phyloP scores from a whole-genome alignment of 2,888 invertebrate genomes.

The Lithodes maja region DNA sequence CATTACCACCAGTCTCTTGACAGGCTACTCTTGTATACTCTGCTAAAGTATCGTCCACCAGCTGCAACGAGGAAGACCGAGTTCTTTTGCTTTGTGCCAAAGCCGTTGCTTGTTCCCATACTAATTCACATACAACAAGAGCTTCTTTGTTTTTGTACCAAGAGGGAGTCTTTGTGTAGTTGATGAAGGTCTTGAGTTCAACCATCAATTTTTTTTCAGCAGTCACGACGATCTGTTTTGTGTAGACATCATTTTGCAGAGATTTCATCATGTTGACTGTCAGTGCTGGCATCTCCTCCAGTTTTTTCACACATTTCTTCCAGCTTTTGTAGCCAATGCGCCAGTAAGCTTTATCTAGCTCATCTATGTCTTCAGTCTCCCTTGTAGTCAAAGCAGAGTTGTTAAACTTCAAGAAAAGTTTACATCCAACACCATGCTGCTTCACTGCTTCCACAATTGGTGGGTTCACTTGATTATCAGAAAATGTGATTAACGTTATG shows the following conservation, averaged over 20 bases:
- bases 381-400: slow-evolving; percentile 36
- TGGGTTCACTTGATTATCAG: slow-evolving; percentile 38
- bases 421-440: slow-evolving; percentile 22
- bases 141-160: background rate
- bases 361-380: slow-evolving; percentile 35
- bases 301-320: slow-evolving; percentile 43
- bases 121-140: background rate
- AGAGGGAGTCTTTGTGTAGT: background rate
- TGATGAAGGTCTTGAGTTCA: slow-evolving; percentile 25
- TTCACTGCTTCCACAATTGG: slow-evolving; percentile 52
- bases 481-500: slow-evolving; percentile 50
- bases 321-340: slow-evolving; percentile 40
- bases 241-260: slow-evolving; percentile 28
- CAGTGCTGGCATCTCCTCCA: slow-evolving; percentile 30
- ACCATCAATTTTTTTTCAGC: slow-evolving; percentile 18
- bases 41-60: background rate
- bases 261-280: slow-evolving; percentile 28
- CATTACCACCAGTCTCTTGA: background rate
- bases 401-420: slow-evolving; percentile 38
- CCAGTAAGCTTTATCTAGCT: slow-evolving; percentile 46
- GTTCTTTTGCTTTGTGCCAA: background rate
- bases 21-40: slow-evolving; percentile 19
- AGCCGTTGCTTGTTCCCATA: slow-evolving; percentile 34
- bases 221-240: slow-evolving; percentile 1
- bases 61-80: background rate